These are phyloP conservation scores for Parasteatoda tepidariorum DNA, from an alignment of 1,140 invertebrate genomes.

Conservation along the genomic window DNA sequence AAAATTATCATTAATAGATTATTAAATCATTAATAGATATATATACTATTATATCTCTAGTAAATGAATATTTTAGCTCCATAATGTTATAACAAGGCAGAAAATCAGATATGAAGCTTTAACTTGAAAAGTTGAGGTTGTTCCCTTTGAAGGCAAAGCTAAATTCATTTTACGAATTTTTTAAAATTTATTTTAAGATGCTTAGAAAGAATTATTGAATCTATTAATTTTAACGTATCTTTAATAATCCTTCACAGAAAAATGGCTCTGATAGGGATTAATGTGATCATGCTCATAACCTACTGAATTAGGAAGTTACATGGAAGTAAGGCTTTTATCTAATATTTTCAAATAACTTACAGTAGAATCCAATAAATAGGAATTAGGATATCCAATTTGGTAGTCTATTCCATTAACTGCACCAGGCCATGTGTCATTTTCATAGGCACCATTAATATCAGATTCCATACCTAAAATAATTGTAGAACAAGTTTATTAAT, in stretches of 20 bases:
- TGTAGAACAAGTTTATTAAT: not conserved
- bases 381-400: slow-evolving; percentile 30
- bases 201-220: not conserved
- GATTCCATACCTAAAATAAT: slow-evolving; percentile 13
- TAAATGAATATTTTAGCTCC: too few species aligned
- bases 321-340: too few species aligned
- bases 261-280: too few species aligned
- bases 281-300: too few species aligned
- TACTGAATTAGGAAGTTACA: too few species aligned
- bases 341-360: not conserved
- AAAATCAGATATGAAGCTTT: too few species aligned
- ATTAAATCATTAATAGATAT: too few species aligned
- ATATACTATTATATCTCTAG: too few species aligned
- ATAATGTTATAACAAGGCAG: too few species aligned
- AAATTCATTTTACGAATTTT: not conserved
- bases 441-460: slow-evolving; percentile 7
- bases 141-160: too few species aligned
- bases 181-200: not conserved
- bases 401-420: slow-evolving; percentile 7
- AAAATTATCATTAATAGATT: too few species aligned
- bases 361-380: slow-evolving; percentile 24
- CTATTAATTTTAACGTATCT: not conserved
- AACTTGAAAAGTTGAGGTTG: too few species aligned
- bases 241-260: not conserved
- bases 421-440: slow-evolving; percentile 19